Percentiles rank a stretch among this genome's conserved stretches.
These are phyloP conservation scores for Dioctria rufipes DNA, from an alignment of 2,888 invertebrate genomes.

Conservation along the genomic window DNA sequence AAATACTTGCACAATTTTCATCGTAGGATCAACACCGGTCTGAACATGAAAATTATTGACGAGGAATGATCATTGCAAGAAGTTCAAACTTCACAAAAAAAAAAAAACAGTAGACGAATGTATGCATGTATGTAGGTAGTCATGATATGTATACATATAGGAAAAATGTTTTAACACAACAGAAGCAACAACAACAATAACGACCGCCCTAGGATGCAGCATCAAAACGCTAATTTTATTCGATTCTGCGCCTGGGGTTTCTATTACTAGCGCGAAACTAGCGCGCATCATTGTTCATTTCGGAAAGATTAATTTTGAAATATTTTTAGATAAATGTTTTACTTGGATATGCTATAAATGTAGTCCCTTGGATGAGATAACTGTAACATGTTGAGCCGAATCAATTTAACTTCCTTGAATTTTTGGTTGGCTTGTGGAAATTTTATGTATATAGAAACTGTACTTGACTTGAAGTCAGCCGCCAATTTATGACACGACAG, in stretches of 20 bases:
- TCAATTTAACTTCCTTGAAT: no score
- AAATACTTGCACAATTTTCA: constrained; percentile 26
- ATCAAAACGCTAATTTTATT: constrained; percentile 20
- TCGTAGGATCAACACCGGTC: not conserved
- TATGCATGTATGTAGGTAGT: not conserved
- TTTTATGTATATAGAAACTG: no score
- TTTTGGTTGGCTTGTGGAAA: no score
- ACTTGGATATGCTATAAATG: not conserved
- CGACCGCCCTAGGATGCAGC: not conserved
- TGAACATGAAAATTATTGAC: constrained; percentile 47
- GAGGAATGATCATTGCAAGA: constrained; percentile 16
- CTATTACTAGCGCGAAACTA: constrained; percentile 33
- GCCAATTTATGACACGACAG: no score
- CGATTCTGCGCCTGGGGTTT: constrained; percentile 15
- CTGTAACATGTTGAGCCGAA: no score
- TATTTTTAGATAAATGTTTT: constrained; percentile 29
- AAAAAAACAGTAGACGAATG: not conserved
- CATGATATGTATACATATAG: constrained; percentile 13
- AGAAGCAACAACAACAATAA: no score
- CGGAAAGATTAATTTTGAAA: constrained; percentile 6
- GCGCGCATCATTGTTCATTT: constrained; percentile 29
- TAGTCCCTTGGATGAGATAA: no score
- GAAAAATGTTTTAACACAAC: no score
- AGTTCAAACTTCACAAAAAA: not conserved
- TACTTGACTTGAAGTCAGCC: no score